phyloP scores from a whole-genome alignment of 1,140 invertebrate genomes.

The Drosophila tropicalis region DNA sequence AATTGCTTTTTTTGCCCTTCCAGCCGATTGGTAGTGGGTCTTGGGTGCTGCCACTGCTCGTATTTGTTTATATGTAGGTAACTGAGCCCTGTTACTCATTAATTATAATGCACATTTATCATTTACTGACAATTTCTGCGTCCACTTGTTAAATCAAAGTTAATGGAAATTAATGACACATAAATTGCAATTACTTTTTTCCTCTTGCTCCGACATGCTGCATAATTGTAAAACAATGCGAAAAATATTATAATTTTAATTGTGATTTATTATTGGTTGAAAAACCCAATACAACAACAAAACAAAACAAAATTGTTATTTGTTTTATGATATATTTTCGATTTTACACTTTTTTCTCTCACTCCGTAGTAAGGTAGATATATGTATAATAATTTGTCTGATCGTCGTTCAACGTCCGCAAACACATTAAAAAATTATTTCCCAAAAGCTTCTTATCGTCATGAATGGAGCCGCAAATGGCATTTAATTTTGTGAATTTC shows the following conservation, averaged over 20 bases:
- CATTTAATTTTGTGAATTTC: slow-evolving; percentile 74
- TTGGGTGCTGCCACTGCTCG: background rate
- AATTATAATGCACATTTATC: slow-evolving; percentile 59
- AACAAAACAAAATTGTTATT: background rate
- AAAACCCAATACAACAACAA: no score
- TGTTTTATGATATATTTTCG: slow-evolving; percentile 8
- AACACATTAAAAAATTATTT: slow-evolving; percentile 69
- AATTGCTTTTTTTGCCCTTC: slow-evolving; percentile 31
- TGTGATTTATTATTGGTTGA: slow-evolving; percentile 68
- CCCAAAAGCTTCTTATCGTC: slow-evolving; percentile 57
- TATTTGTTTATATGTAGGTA: slow-evolving; percentile 1
- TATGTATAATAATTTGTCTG: slow-evolving; percentile 30
- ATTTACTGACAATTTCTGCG: slow-evolving; percentile 44
- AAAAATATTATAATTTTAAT: slow-evolving; percentile 41
- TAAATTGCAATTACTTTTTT: slow-evolving; percentile 48
- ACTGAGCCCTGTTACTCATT: slow-evolving; percentile 21
- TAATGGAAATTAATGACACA: slow-evolving; percentile 54
- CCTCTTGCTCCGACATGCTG: slow-evolving; percentile 36
- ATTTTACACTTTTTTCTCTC: slow-evolving; percentile 26
- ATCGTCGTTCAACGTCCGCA: slow-evolving; percentile 47
- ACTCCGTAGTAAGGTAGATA: background rate
- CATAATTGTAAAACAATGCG: slow-evolving; percentile 37
- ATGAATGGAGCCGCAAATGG: slow-evolving; percentile 77
- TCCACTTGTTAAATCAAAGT: slow-evolving; percentile 46
- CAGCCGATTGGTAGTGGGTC: background rate